These are phyloP conservation scores for Mormyrus proboscirostris DNA, from an alignment of 2,797 vertebrate genomes.

Conservation along the genomic window DNA sequence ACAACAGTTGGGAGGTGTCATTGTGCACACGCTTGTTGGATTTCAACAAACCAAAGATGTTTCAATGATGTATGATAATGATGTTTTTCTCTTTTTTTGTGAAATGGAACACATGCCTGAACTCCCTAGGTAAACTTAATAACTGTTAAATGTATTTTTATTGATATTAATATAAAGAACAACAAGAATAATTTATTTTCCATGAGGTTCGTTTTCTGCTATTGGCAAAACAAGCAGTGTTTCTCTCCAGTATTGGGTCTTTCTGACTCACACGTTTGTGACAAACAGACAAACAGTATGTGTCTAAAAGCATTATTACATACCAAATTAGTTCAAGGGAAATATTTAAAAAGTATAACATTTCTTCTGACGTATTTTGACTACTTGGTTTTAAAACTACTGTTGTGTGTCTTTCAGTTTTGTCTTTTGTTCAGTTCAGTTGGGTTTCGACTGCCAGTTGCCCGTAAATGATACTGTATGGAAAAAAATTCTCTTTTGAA, in stretches of 20 bases:
- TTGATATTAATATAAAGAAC: slow-evolving; percentile 80
- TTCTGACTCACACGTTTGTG: slow-evolving; percentile 40
- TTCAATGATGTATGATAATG: slow-evolving; percentile 58
- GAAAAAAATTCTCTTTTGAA: slow-evolving; percentile 66
- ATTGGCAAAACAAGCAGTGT: slow-evolving; percentile 71
- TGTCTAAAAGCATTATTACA: slow-evolving; percentile 84
- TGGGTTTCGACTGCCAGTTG: slow-evolving; percentile 57
- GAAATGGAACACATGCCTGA: slow-evolving; percentile 63
- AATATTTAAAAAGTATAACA: slow-evolving; percentile 34
- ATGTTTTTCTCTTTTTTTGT: slow-evolving; percentile 43
- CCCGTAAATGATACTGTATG: slow-evolving; percentile 72
- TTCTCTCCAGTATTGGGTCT: slow-evolving; percentile 83
- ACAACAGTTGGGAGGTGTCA: slow-evolving; percentile 91
- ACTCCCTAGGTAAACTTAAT: slow-evolving; percentile 59
- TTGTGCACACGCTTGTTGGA: slow-evolving; percentile 76
- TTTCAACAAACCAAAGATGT: slow-evolving; percentile 84
- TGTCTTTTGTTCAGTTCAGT: slow-evolving; percentile 24
- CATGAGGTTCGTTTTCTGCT: slow-evolving; percentile 42
- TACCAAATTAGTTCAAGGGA: slow-evolving; percentile 43
- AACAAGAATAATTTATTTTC: slow-evolving; percentile 74
- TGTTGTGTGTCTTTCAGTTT: slow-evolving; percentile 26
- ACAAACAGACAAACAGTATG: slow-evolving; percentile 23
- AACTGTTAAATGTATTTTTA: slow-evolving; percentile 56
- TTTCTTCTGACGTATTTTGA: slow-evolving; percentile 42
- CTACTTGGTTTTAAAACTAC: slow-evolving; percentile 53